A percentile compares a stretch with the other conserved stretches of the same genome.
phyloP scores from a whole-genome alignment of 2,888 invertebrate genomes.

The Mantis religiosa region DNA sequence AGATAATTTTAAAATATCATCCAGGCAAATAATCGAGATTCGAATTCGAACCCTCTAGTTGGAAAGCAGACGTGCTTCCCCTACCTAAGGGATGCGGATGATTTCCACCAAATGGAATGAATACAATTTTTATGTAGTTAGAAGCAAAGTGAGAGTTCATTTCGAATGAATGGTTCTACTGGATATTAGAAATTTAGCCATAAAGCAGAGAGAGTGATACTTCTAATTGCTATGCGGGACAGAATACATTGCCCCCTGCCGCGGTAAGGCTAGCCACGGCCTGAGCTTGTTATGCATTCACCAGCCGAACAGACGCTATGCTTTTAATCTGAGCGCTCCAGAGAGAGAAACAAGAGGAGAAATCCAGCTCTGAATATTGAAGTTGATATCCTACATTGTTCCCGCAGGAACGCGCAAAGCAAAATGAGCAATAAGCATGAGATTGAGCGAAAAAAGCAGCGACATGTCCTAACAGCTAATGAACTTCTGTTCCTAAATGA shows the following conservation, averaged over 20 bases:
- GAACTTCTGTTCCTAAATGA: neutral
- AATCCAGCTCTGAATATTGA: neutral
- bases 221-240: neutral
- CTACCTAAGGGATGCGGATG: too few relatives aligned
- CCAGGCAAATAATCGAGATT: too few relatives aligned
- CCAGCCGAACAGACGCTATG: neutral
- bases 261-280: neutral
- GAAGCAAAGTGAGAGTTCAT: too few relatives aligned
- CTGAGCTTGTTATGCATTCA: neutral
- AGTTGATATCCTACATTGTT: neutral
- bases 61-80: too few relatives aligned
- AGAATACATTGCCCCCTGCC: neutral
- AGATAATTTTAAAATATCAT: too few relatives aligned
- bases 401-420: neutral
- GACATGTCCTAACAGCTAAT: neutral
- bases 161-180: too few relatives aligned
- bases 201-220: neutral
- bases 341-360: neutral
- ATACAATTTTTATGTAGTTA: too few relatives aligned
- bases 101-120: too few relatives aligned
- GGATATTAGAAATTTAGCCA: neutral
- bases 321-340: slow-evolving; percentile 1
- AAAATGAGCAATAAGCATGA: neutral
- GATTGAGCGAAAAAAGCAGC: neutral
- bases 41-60: too few relatives aligned